Conservation (phyloP, 1,140 invertebrate species). For the Philopotamus ludificatus region DNA sequence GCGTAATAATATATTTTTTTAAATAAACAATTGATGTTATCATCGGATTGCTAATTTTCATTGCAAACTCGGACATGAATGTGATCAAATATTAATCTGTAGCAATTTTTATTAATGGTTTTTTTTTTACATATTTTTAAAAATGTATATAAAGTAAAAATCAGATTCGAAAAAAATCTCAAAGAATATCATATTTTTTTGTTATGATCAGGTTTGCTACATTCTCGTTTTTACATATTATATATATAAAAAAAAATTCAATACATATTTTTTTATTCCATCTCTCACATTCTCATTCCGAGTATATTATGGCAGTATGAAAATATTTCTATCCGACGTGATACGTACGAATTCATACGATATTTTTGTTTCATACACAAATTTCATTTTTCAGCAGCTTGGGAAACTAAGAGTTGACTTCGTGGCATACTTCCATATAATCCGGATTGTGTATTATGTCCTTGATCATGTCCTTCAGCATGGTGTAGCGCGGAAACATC, state of each 20-base stretch:
- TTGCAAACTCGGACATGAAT: no score
- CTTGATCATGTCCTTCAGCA: slow-evolving; percentile 95
- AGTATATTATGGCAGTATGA: slow-evolving; percentile 20
- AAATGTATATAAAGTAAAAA: no score
- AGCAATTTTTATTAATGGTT: no score
- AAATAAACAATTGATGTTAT: no score
- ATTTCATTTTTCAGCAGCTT: not conserved
- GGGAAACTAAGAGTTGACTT: slow-evolving; percentile 65
- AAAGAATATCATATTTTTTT: no score
- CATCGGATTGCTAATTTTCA: no score
- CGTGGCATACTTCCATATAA: slow-evolving; percentile 94
- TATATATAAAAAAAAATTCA: not conserved
- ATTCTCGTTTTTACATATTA: no score
- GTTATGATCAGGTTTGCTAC: no score
- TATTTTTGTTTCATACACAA: not conserved
- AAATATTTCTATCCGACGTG: slow-evolving; percentile 13
- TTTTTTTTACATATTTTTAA: no score
- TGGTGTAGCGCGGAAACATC: slow-evolving; percentile 88
- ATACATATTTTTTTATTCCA: not conserved
- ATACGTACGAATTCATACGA: slow-evolving; percentile 1
- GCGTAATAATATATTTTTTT: no score
- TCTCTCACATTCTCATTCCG: not conserved
- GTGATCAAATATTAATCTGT: no score
- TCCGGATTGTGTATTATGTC: slow-evolving; percentile 90
- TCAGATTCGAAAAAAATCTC: no score